Base-by-base conservation (phyloP, 2,797 vertebrate species). In the Platyrinchus mystaceus region DNA sequence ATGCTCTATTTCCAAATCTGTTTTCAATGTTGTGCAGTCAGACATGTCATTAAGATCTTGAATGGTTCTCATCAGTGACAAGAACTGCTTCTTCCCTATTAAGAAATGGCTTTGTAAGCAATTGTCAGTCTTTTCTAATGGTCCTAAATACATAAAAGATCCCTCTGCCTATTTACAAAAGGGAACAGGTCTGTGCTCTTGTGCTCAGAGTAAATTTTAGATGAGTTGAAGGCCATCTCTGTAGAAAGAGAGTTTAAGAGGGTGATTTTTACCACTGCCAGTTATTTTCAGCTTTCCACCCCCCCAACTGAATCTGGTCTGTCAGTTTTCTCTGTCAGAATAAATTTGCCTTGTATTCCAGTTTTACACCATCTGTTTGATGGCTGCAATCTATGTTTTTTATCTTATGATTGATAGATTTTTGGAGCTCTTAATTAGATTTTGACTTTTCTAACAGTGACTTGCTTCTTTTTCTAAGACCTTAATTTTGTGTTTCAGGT, bases 311-410 rank as follows among this genome's bases (percentile, higher is more conserved):
- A 87, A 81, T 89, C 76, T 91, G 17, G 58, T 95, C 71, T 94
- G 77, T 78, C 92, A 84, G 88, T 95, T 95, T 50, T 81, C 68
- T 87, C 46, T 84, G 87, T 89, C 82, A 94, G 84, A 95, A 91
- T 74, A 91, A 86, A 89, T 84, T 90, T 76, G 62, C 80, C 78
- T 64, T 49, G 24, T 85, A 43, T 91, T 87, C 89, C 0, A 0
- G 43, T 93, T 94, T 92, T 86, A 55, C 28, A 30, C 91, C 85
- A 92, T 95, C 93, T 94, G 93, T 88, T 90, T 84, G 73, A 75
- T 49, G 66, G 82, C 73, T 93, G 75, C 53, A 70, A 20, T 95
- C 7, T 70, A 70, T 77, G 64, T 60, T 89, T 95, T 87, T 85
- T 64, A 53, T 91, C 50, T n/a, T 34, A 21, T 69, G 89, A 93